Base-by-base conservation (phyloP, 2,888 invertebrate species). In the Macaria liturata region DNA sequence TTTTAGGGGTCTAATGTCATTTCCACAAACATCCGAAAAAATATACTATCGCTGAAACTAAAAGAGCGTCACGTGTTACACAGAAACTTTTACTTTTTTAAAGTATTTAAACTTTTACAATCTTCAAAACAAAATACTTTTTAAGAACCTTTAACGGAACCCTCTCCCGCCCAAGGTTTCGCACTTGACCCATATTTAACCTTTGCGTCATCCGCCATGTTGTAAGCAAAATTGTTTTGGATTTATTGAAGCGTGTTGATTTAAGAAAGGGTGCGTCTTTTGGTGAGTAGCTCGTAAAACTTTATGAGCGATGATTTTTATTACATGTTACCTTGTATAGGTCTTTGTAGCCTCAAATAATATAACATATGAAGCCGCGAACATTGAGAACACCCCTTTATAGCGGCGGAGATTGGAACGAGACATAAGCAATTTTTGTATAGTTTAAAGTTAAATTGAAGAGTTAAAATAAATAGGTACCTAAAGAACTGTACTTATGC, bases 231-330 rank as follows among this genome's bases (percentile, higher is more conserved):
- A 54, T 51, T 48, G 54, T 59, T 59, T 51, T 7, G 51, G 9
- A 54, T 54, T 51, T 54, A 54, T 46, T 42, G 54, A 47, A 9
- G 37, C 50, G 39, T 54, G 54, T 59, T 54, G 59, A 54, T 54
- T 59, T 50, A 54, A 59, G 59, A 44, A 54, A 59, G 47, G 59
- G 57, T 52, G 51, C 55, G 30, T 55, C 54, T 55, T 59, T 55
- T 60, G 46, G 59, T 42, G 55, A 55, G 49, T 20, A 20, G 40
- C 31, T 52, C 55, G 39, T 60, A 39, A 60, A 60, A 56, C 30
- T 60, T 60, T 48, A 60, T 49, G 59, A 56, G 44, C 52, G 52
- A 46, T 39, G 42, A 43, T 46, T 60, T 59, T 60, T 60, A 60
- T 53, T 53, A 46, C 59, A 42, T 49, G 37, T 49, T 9, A 46